Percentiles rank a stretch among this genome's conserved stretches.
phyloP scores from a whole-genome alignment of 2,797 vertebrate species.

The Vultur gryphus region DNA sequence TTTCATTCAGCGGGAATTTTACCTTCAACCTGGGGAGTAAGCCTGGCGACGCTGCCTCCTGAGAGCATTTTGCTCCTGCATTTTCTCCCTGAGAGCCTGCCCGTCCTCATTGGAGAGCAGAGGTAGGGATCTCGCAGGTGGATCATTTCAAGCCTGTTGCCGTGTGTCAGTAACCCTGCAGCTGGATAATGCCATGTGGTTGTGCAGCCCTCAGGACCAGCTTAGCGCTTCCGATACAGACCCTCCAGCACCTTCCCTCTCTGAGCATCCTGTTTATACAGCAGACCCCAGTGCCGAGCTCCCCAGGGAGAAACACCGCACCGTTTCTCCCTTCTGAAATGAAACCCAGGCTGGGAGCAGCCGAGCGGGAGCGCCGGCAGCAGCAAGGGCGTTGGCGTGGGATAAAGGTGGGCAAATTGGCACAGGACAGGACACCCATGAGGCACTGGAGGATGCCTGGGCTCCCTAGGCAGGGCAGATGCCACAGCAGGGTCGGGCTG shows the following conservation, averaged over 20 bases:
- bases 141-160: neutral
- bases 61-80: neutral
- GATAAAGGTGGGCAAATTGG: neutral
- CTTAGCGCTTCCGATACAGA: neutral
- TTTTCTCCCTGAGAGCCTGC: neutral
- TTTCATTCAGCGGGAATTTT: neutral
- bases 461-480: accelerated
- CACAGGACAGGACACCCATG: neutral
- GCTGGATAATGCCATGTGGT: neutral
- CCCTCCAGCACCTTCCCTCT: neutral
- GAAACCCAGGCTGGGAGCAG: neutral
- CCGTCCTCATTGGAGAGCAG: neutral
- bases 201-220: neutral
- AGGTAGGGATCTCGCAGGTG: neutral
- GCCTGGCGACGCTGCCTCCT: neutral
- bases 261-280: neutral
- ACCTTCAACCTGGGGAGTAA: neutral
- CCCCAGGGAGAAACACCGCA: neutral
- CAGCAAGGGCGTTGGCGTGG: neutral
- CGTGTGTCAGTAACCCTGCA: neutral
- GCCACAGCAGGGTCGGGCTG: accelerated
- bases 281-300: neutral
- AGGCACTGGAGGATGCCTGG: neutral
- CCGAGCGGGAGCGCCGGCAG: accelerated
- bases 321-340: neutral